Evolutionary conservation across 2,113 vertebrate genomes (phyloP), one percentile per base, ranked within the genome.

Genomic region (Notiomystis cincta): DNA sequence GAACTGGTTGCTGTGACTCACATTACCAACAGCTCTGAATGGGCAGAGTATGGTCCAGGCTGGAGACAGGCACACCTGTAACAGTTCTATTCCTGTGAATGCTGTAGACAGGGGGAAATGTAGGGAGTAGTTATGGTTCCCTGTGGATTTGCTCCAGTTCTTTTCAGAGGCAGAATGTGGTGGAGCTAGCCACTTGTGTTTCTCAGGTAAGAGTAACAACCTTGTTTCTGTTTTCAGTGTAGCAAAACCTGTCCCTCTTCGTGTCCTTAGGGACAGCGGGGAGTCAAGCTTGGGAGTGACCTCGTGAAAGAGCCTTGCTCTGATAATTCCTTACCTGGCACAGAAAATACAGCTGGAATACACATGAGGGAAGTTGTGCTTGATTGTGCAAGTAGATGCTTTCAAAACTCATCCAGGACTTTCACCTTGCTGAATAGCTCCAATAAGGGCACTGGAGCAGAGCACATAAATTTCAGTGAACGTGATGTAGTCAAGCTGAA

Each of bases 401-500:
- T 81, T 53, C 45, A 87, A 84, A 97, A 57, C 70, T 78, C 67
- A 91, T 67, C 51, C 69, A 79, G 58, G 81, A 50, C 57, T 92
- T 97, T 95, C 24, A 70, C 92, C 66, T 82, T 93, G 62, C 87
- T 82, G 78, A 95, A 48, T 87, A 56, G 71, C 71, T 95, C 70
- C 45, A 87, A 83, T 91, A 96, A 91, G 72, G 70, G 87, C 50
- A 40, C 15, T 8, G 56, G 87, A 90, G 87, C 85, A 94, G 57
- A 90, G 76, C 93, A 69, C 72, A 93, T 82, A 92, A 94, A 83
- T 92, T 96, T 96, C 60, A 70, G 66, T 66, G 75, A 93, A 64
- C 14, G 6, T 44, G 13, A 89, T 64, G 91, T 94, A 96, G 81
- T 93, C 95, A 93, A 91, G 93, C 76, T 79, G 95, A 94, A 94